Base-by-base conservation (phyloP, 37 sponge, comb jelly and placozoan genomes). In the Lycopodina hypogea region DNA sequence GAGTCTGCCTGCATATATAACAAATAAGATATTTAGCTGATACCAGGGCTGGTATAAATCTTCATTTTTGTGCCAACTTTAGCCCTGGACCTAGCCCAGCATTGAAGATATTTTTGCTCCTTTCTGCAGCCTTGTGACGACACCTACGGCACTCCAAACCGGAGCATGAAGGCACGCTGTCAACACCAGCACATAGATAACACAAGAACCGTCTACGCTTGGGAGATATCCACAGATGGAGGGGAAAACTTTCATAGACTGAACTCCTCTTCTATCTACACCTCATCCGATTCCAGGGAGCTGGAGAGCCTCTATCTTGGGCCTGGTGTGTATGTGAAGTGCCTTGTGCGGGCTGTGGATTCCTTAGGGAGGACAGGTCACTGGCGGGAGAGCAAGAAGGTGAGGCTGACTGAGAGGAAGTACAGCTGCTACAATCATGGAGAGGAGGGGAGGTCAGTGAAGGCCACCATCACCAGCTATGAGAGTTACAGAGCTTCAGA, bases 301-400 rank as follows among this genome's bases (percentile, higher is more conserved):
- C 71, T 90, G 56, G 56, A 72, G 23, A 74, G 71, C 14, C 58
- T 82, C 29, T 86, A 90, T 50, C 60, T 90, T 50, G 1, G 21
- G 32, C 62, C 56, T 14, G 60, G 64, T n/a, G n/a, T 74, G 2
- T 56, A 29, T 66, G 82, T 90, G 35, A 36, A 74, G 29, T 90
- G 91, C 37, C 41, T 36, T 7, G 71, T 45, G 0, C 68, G 39
- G 19, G 84, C 91, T 32, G 83, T 90, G 11, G 64, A 42, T 50
- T 45, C 0, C 11, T 32, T 17, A 39, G 69, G 56, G 12, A 65
- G 39, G 0, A 57, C 6, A 19, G 91, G 91, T 0, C 36, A 82
- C 67, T 53, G 76, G 17, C 38, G 91, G 17, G 33, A 50, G 22
- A 81, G 86, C 51, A 9, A 34, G 3, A 30, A 71, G 12, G 61